Evolutionary conservation across 2,113 vertebrate genomes (phyloP), one percentile per base, ranked within the genome.

Genomic region (Microcebus tavaratra): DNA sequence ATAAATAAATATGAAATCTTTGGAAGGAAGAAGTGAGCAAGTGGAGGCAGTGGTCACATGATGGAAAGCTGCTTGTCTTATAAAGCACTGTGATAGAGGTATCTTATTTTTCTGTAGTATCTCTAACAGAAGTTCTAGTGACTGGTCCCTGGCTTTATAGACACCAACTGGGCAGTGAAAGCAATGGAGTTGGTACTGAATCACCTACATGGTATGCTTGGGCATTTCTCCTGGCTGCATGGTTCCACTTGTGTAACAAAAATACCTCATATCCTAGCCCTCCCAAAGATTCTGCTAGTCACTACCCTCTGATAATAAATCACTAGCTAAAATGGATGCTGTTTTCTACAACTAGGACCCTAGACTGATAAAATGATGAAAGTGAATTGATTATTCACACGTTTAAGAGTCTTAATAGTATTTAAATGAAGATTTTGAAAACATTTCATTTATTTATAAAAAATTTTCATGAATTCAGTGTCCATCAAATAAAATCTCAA

Each of bases 341-440:
- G 36, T 39, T 88, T 83, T 34, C 88, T 84, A 70, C 48, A 50
- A 82, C 18, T 76, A 82, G 18, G 39, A 76, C 31, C 59, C 13
- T 39, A 76, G 25, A 76, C 15, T 31, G 27, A 39, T 81, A 73
- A 91, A 59, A 92, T 76, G 29, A 87, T 73, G 17, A 95, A 86
- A 73, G 29, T 18, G n/a, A 48, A 42, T 82, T 21, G 79, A 88
- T 72, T 59, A 67, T 14, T 57, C 23, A 45, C 45, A 55, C 15
- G 45, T 90, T 61, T 80, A 65, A 86, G 42, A 86, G 8, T 12
- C 11, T 73, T 63, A 72, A 70, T 1, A 36, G 10, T 61, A 73
- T 55, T 93, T 91, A 91, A 79, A 79, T 80, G 63, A 90, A 93
- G 45, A 85, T 8, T 81, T 72, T 45, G 2, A 90, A 73, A 85